These are phyloP conservation scores for Nipponacmea schrenckii DNA, from an alignment of 2,888 invertebrate species.

Conservation along the genomic window DNA sequence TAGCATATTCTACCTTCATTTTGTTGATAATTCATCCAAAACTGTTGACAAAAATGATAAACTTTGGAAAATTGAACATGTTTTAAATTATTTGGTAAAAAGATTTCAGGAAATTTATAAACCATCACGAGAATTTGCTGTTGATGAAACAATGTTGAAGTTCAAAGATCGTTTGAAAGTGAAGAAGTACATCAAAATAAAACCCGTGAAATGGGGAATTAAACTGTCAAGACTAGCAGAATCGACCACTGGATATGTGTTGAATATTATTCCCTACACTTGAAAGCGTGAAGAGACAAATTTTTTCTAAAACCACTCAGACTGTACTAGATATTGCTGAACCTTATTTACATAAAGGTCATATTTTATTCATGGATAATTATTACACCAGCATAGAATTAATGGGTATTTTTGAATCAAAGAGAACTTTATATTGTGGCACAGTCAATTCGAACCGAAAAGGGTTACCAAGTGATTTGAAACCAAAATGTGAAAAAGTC, in stretches of 20 bases:
- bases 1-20: neutral
- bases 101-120: neutral
- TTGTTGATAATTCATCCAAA: neutral
- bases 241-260: neutral
- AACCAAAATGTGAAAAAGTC: neutral
- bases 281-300: neutral
- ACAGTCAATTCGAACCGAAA: neutral
- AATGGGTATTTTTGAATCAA: neutral
- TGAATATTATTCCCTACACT: neutral
- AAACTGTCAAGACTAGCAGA: neutral
- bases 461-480: neutral
- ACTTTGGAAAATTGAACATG: neutral
- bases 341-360: neutral
- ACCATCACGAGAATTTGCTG: neutral
- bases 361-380: neutral
- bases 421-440: neutral
- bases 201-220: slow-evolving; percentile 3
- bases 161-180: neutral
- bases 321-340: neutral
- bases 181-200: neutral
- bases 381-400: neutral
- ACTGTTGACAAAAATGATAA: neutral
- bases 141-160: neutral
- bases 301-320: neutral
- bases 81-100: neutral